Percentiles rank a stretch among this genome's conserved stretches.
These are phyloP conservation scores for Epistrophella euchroma DNA, from an alignment of 2,888 invertebrate genomes.

Conservation along the genomic window DNA sequence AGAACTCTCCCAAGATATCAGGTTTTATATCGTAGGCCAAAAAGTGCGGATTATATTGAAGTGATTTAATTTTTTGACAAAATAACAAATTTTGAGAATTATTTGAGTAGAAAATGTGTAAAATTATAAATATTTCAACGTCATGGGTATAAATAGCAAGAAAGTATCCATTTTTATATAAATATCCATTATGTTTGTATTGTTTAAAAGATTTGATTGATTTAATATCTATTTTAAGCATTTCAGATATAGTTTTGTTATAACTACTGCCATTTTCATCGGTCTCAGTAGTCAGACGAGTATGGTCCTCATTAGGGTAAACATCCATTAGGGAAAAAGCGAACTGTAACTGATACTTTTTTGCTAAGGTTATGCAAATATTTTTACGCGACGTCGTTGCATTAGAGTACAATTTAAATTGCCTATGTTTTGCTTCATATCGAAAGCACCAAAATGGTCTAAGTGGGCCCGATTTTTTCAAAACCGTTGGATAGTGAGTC, in stretches of 20 bases:
- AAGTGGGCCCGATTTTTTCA: not conserved
- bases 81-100: not conserved
- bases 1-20: no score
- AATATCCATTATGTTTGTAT: no score
- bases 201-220: no score
- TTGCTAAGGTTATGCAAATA: not conserved
- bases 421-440: slow-evolving; percentile 1
- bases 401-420: not conserved
- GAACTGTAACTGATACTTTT: no score
- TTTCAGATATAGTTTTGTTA: not conserved
- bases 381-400: not conserved
- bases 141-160: not conserved
- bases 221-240: no score
- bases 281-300: not conserved
- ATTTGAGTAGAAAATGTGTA: not conserved
- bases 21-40: no score
- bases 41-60: no score
- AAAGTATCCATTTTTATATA: no score
- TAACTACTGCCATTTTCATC: not conserved
- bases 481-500: not conserved
- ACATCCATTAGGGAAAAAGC: not conserved
- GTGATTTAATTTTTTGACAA: slow-evolving; percentile 3
- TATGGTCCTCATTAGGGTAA: not conserved
- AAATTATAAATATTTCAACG: not conserved
- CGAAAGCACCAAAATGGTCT: not conserved